Conservation (phyloP, 2,113 vertebrate species). For the Festucalex cinctus region DNA sequence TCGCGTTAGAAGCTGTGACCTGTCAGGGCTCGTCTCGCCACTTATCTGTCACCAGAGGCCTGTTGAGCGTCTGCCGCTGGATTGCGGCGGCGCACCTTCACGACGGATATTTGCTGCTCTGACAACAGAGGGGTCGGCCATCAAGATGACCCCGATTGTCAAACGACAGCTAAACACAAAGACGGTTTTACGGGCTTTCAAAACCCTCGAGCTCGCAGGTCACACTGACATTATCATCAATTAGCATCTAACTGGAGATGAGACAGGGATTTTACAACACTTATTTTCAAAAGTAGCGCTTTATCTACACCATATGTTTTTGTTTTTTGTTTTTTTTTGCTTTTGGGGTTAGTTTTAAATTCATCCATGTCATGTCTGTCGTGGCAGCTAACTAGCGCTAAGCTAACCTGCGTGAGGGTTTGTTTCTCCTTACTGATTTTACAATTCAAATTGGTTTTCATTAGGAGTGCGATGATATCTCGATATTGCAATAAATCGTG, state of each 20-base stretch:
- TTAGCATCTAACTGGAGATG: slow-evolving; percentile 27
- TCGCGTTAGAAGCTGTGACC: slow-evolving; percentile 51
- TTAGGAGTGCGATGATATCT: no score
- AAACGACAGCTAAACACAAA: slow-evolving; percentile 39
- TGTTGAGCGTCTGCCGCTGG: slow-evolving; percentile 59
- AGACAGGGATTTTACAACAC: slow-evolving; percentile 15
- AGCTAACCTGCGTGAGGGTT: no score
- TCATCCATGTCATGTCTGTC: no score
- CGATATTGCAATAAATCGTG: no score
- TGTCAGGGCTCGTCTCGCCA: slow-evolving; percentile 53
- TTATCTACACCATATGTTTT: no score
- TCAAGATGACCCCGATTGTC: slow-evolving; percentile 36
- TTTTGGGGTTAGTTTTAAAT: no score
- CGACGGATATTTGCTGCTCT: slow-evolving; percentile 61
- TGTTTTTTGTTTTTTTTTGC: no score
- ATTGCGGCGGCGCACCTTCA: slow-evolving; percentile 43
- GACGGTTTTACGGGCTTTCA: slow-evolving; percentile 42
- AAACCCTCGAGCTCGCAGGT: slow-evolving; percentile 15
- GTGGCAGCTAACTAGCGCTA: no score
- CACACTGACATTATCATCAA: slow-evolving; percentile 28
- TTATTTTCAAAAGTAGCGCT: neutral
- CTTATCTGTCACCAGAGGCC: slow-evolving; percentile 59
- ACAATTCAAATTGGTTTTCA: no score
- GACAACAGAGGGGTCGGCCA: slow-evolving; percentile 51
- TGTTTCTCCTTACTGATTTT: no score